Base-by-base conservation (phyloP, 1,140 invertebrate genomes). In the Hylaeus anthracinus region DNA sequence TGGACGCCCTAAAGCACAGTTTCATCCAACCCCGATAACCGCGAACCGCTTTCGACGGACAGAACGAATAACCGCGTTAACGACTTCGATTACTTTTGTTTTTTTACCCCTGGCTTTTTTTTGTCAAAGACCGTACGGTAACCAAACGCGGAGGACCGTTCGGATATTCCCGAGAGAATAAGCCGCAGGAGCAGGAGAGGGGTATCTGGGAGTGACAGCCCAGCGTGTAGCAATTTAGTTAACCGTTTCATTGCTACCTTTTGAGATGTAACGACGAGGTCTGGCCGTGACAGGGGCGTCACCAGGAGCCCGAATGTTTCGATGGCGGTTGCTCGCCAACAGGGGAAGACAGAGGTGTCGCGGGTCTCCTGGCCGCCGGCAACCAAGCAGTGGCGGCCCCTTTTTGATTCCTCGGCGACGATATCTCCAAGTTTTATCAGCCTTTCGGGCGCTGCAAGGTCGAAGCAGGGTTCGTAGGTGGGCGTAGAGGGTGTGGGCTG, bases 211-310 rank as follows among this genome's bases (percentile, higher is more conserved):
- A 89, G 66, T 91, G 92, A 92, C 91, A 91, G 91, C 86, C 26
- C 65, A 84, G 90, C 70, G 75, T 92, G 90, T 90, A 90, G 89
- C 90, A 91, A 92, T 90, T 91, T 91, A 90, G 91, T 91, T 92
- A 92, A 92, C 90, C 90, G 88, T 92, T 91, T 92, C 91, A 92
- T 92, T 90, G 91, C 89, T 91, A 87, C 90, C 87, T 92, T 92
- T 92, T 87, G 89, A 92, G 92, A 91, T 89, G 90, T 92, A 92
- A 92, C 91, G 91, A 92, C 88, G 87, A 78, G 88, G 88, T 71
- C 89, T 92, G 91, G 74, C 82, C 82, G 82, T 91, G 92, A 92
- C 92, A 91, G 83, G 79, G 53, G 63, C 65, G 85, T 85, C 82
- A 82, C 79, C 76, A 58, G 78, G 81, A 84, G 70, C 66, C 72